phyloP scores from a whole-genome alignment of 2,888 invertebrate genomes.

The Drosophila kambysellisi region DNA sequence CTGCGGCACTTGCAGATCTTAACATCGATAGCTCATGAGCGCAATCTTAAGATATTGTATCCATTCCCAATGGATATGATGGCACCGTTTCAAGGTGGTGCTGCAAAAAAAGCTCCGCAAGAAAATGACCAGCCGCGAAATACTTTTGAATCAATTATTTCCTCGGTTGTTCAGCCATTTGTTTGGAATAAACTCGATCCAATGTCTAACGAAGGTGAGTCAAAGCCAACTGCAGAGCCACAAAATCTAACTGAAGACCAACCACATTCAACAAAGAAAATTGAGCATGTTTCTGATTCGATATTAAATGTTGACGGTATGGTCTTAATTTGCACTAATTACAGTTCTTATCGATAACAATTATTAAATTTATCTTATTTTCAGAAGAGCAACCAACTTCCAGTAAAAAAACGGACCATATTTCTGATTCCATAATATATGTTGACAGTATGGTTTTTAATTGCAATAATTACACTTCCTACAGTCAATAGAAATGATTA shows the following conservation, averaged over 20 bases:
- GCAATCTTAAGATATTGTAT: slow-evolving; percentile 66
- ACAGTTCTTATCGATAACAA: neutral
- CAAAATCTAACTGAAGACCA: neutral
- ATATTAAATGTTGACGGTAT: neutral
- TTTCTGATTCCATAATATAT: neutral
- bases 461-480: too few species aligned
- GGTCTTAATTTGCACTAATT: neutral
- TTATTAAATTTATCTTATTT: neutral
- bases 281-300: neutral
- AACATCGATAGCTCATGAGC: slow-evolving; percentile 68
- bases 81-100: slow-evolving; percentile 33
- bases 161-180: neutral
- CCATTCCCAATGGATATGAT: slow-evolving; percentile 76
- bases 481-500: neutral
- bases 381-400: neutral
- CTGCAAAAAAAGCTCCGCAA: neutral
- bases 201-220: neutral
- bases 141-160: neutral
- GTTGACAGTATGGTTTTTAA: neutral
- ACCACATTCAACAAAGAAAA: neutral
- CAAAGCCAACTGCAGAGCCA: neutral
- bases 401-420: neutral
- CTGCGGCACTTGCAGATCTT: slow-evolving; percentile 76
- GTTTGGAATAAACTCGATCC: neutral
- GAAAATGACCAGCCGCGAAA: rapidly evolving